Conservation (phyloP, 2,113 vertebrate species). For the Hippocampus abdominalis region DNA sequence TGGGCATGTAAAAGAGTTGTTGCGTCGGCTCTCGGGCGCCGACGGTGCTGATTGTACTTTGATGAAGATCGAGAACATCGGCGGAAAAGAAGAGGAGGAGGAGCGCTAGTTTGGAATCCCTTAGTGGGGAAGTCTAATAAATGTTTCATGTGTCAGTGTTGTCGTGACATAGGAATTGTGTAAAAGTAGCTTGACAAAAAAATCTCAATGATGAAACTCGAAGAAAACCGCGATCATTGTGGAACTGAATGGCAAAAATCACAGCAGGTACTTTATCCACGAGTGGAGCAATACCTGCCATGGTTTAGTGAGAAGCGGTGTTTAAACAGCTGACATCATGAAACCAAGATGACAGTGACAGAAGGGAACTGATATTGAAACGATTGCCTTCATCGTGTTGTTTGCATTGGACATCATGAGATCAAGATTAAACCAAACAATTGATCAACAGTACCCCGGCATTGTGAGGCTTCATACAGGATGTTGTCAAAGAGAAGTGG, state of each 20-base stretch:
- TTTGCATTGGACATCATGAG: too few relatives aligned
- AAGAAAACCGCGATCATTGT: not conserved
- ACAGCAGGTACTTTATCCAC: not conserved
- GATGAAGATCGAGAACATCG: constrained; percentile 42
- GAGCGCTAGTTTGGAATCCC: constrained; percentile 41
- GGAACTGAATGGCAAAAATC: not conserved
- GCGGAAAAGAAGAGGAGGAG: constrained; percentile 39
- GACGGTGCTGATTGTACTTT: constrained; percentile 38
- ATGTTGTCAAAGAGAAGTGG: too few relatives aligned
- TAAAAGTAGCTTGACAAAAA: constrained; percentile 37
- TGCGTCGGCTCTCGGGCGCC: constrained; percentile 19
- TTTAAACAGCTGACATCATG: not conserved
- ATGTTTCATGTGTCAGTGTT: constrained; percentile 55
- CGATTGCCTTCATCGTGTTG: too few relatives aligned
- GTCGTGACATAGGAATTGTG: constrained; percentile 52
- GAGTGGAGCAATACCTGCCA: not conserved
- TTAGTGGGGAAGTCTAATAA: constrained; percentile 51
- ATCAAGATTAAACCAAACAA: too few relatives aligned
- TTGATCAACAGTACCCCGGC: too few relatives aligned
- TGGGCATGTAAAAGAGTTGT: constrained; percentile 36
- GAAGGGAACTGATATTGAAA: too few relatives aligned
- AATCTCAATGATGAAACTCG: not conserved
- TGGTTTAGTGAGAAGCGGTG: not conserved
- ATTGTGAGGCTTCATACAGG: too few relatives aligned
- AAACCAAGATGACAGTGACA: too few relatives aligned